phyloP scores from a whole-genome alignment of 1,140 invertebrate species.

The Drosophila persimilis region DNA sequence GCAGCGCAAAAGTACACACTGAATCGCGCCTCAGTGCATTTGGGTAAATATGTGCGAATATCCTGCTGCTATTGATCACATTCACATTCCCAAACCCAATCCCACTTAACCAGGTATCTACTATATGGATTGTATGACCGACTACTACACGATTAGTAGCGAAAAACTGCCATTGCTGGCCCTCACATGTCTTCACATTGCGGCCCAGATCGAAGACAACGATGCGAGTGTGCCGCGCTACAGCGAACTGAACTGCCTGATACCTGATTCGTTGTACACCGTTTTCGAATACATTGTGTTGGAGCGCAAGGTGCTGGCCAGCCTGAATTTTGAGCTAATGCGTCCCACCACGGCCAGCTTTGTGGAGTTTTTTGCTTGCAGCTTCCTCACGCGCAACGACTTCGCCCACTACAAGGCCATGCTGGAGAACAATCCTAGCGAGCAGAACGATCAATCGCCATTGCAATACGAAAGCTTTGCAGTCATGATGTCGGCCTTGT shows the following conservation, averaged over 20 bases:
- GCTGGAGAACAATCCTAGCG: neutral
- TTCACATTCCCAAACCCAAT: neutral
- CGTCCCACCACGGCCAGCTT: constrained; percentile 61
- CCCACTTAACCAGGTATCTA: constrained; percentile 43
- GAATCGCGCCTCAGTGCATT: constrained; percentile 47
- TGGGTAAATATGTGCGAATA: constrained; percentile 32
- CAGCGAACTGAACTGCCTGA: constrained; percentile 50
- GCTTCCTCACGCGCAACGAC: constrained; percentile 50
- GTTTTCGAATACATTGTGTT: constrained; percentile 49
- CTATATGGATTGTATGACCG: constrained; percentile 58
- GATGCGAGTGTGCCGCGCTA: constrained; percentile 53
- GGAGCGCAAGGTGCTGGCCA: constrained; percentile 47
- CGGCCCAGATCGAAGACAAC: constrained; percentile 55
- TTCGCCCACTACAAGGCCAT: constrained; percentile 34
- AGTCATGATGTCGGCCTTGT: constrained; percentile 42
- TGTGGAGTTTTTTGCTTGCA: constrained; percentile 54
- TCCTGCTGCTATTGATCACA: neutral
- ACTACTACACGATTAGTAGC: constrained; percentile 30
- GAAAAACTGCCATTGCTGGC: constrained; percentile 55
- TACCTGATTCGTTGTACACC: constrained; percentile 20
- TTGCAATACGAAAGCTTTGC: constrained; percentile 31
- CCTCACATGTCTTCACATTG: constrained; percentile 56
- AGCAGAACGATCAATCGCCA: neutral
- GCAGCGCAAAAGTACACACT: constrained; percentile 26
- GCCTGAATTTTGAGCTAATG: constrained; percentile 57